Evolutionary conservation across 2,888 invertebrate species (phyloP), one percentile per base, ranked within the genome.

Genomic region (Eucera pruinosa): DNA sequence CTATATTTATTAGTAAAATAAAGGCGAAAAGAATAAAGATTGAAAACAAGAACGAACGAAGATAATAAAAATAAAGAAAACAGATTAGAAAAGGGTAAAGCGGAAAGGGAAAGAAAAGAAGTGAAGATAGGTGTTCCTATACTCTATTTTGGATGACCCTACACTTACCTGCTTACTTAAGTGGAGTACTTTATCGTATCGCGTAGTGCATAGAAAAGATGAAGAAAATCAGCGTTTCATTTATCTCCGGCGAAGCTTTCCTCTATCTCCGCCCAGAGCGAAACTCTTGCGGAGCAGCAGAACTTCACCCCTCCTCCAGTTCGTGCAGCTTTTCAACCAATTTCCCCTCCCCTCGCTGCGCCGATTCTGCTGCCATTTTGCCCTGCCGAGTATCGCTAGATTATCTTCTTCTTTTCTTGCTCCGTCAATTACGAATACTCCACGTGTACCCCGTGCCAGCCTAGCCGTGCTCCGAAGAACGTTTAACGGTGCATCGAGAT

Each of bases 211-310:
- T 30, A 45, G 45, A 62, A 78, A 79, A 60, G 57, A 70, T 65
- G 61, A 47, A 66, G 62, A 58, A 64, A 58, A 66, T 67, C 64
- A 58, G 70, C 64, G 58, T 76, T 77, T 70, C 60, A 66, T 47
- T 72, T 73, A 50, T 68, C 74, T 36, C 47, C 45, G 66, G 25
- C n/a, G 41, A n/a, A n/a, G 60, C 62, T 61, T 79, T 33, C 69
- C 77, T 47, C 57, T 69, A 67, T 64, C 66, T 73, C 57, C 68
- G 71, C 30, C 60, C 66, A 65, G n/a, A n/a, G 47, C 69, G 58
- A 62, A 45, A 55, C 66, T 67, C 41, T 30, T n/a, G 47, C 55
- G n/a, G n/a, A 74, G 30, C 61, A 25, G 23, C 41, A 25, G 43
- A 41, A 52, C 50, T 25, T 58, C 9, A 9, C 61, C 64, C 68